Base-by-base conservation (phyloP, 2,797 vertebrate species). In the Eleutherodactylus coqui region DNA sequence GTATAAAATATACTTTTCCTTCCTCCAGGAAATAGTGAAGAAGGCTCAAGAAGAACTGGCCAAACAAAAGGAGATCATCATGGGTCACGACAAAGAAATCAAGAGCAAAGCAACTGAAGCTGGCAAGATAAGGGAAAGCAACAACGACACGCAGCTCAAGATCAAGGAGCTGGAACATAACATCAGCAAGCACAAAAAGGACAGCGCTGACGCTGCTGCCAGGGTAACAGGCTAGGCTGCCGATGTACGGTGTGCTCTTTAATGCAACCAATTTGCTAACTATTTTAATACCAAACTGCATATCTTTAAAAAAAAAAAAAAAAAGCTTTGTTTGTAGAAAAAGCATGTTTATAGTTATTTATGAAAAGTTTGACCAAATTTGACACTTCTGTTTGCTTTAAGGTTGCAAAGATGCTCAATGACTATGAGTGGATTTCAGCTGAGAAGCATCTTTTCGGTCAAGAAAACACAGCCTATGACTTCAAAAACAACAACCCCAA, bases 351-450 rank as follows among this genome's bases (percentile, higher is more conserved):
- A 17, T 60, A 10, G 55, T 27, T 11, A 27, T n/a, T n/a, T 11
- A 10, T 27, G 8, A 58, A n/a, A 10, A 9, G 27, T 67, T 34
- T 21, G 11, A 34, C 29, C 1, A 36, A 27, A 21, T 64, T 3
- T 36, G 29, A 17, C 10, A 21, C 36, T 13, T 41, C 5, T 72
- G 10, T n/a, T n/a, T 64, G 4, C 62, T 19, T n/a, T n/a, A 72
- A 99, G 98, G 95, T 99, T 53, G 89, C 92, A 51, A 95, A 93
- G 79, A 97, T 99, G 96, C 91, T 98, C 89, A 91, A 95, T 77
- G 95, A 99, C 47, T 90, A 99, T 21, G 93, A 96, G 82, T 99
- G 98, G 98, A 99, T 99, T 92, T 91, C 91, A 11, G 89, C 95
- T 10, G 98, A 99, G 88, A 97, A 94, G 14, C 89, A 93, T 60